Evolutionary conservation across 2,888 invertebrate genomes (phyloP).

Genomic region (Ernsta delagoae): DNA sequence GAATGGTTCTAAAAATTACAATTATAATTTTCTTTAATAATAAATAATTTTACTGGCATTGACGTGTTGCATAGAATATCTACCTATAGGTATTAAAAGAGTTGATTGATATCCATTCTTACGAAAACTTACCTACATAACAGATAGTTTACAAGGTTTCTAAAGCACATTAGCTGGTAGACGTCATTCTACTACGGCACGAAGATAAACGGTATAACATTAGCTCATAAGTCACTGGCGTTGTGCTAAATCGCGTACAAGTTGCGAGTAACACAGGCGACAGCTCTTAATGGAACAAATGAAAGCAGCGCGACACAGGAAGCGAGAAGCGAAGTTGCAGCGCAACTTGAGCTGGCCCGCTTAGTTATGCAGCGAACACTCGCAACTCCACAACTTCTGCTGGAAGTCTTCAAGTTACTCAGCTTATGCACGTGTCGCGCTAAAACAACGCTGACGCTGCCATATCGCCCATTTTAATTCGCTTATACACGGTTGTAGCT

Average conservation of each 20-base stretch:
- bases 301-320: slow-evolving; percentile 36
- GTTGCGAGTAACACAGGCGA: slow-evolving; percentile 30
- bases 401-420: slow-evolving; percentile 29
- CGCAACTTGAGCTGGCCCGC: slow-evolving; percentile 31
- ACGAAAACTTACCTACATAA: not conserved
- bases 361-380: slow-evolving; percentile 32
- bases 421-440: slow-evolving; percentile 27
- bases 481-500: slow-evolving; percentile 22
- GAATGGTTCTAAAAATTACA: too few relatives aligned
- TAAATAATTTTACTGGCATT: too few relatives aligned
- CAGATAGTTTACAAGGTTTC: slow-evolving; percentile 6
- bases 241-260: slow-evolving; percentile 26
- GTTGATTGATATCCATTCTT: too few relatives aligned
- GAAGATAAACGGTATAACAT: slow-evolving; percentile 25
- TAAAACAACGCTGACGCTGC: slow-evolving; percentile 16
- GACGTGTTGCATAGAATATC: too few relatives aligned
- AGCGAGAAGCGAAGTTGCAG: slow-evolving; percentile 33
- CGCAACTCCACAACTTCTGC: slow-evolving; percentile 24
- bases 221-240: slow-evolving; percentile 16
- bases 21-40: too few relatives aligned
- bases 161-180: slow-evolving; percentile 10
- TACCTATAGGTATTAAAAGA: too few relatives aligned
- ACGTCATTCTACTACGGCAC: slow-evolving; percentile 21
- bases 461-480: slow-evolving; percentile 24
- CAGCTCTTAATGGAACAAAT: slow-evolving; percentile 37